Conservation (phyloP, 2,113 vertebrate species). For the Centropristis striata region DNA sequence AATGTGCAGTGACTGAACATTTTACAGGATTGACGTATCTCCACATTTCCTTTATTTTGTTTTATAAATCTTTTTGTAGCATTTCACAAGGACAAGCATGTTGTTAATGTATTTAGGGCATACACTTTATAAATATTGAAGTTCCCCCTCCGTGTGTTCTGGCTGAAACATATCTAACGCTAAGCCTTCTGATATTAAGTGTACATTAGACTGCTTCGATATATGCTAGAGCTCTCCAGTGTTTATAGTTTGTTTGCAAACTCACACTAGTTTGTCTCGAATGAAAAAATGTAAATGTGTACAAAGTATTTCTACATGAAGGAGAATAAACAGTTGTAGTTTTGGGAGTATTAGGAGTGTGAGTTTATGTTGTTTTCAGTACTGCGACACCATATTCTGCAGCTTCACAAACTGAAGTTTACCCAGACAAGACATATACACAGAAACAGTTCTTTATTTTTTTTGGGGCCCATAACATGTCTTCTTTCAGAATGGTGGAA, state of each 20-base stretch:
- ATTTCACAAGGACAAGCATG: slow-evolving; percentile 52
- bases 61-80: slow-evolving; percentile 50
- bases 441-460: too few species aligned
- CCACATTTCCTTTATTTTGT: slow-evolving; percentile 52
- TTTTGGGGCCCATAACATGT: too few species aligned
- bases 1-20: slow-evolving; percentile 55
- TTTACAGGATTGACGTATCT: slow-evolving; percentile 50
- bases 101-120: slow-evolving; percentile 74
- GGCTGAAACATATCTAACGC: slow-evolving; percentile 51
- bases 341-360: slow-evolving; percentile 50
- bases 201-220: slow-evolving; percentile 50
- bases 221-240: slow-evolving; percentile 43
- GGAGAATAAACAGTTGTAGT: slow-evolving; percentile 68
- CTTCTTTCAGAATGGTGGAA: too few species aligned
- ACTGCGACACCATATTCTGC: background rate
- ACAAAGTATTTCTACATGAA: slow-evolving; percentile 75
- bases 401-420: slow-evolving; percentile 2
- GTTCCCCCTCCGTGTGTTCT: slow-evolving; percentile 36
- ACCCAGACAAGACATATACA: too few species aligned
- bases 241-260: slow-evolving; percentile 56
- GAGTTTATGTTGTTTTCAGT: slow-evolving; percentile 5
- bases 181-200: slow-evolving; percentile 37
- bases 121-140: slow-evolving; percentile 48
- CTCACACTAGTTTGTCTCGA: slow-evolving; percentile 42
- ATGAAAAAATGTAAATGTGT: slow-evolving; percentile 74